Evolutionary conservation across 2,113 vertebrate genomes (phyloP).

Genomic region (Catharus fuscescens): DNA sequence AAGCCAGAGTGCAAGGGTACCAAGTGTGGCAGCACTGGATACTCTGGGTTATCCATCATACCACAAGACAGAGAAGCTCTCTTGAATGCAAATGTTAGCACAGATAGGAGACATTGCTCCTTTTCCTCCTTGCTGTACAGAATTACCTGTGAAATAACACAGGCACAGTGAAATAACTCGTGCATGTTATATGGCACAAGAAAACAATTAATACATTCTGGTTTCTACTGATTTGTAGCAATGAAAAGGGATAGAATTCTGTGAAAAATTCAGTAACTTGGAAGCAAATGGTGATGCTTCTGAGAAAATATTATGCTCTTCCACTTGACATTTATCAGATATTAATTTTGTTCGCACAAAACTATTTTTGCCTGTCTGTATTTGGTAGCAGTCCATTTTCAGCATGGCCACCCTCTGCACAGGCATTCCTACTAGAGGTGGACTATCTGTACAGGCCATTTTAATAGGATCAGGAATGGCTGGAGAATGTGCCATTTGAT

Average conservation of each 20-base stretch:
- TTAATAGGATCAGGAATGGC: neutral
- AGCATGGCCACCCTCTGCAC: neutral
- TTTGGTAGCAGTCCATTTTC: neutral
- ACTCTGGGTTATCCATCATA: neutral
- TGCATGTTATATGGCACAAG: neutral
- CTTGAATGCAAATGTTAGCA: neutral
- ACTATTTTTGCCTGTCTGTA: neutral
- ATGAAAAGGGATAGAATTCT: neutral
- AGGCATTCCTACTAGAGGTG: neutral
- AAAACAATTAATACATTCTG: neutral
- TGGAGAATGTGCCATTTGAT: rapidly evolving
- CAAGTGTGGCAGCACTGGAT: neutral
- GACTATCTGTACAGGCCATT: neutral
- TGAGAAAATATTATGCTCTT: neutral
- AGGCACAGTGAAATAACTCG: neutral
- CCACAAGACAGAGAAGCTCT: neutral
- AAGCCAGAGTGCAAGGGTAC: neutral
- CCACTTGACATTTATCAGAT: neutral
- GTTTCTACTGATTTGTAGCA: neutral
- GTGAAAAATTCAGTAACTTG: neutral
- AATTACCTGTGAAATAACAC: neutral
- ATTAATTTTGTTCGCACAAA: neutral
- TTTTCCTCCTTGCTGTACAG: neutral
- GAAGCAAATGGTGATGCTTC: neutral
- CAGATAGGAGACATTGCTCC: neutral